Conservation (phyloP, 2,113 vertebrate species). For the Indri indri region DNA sequence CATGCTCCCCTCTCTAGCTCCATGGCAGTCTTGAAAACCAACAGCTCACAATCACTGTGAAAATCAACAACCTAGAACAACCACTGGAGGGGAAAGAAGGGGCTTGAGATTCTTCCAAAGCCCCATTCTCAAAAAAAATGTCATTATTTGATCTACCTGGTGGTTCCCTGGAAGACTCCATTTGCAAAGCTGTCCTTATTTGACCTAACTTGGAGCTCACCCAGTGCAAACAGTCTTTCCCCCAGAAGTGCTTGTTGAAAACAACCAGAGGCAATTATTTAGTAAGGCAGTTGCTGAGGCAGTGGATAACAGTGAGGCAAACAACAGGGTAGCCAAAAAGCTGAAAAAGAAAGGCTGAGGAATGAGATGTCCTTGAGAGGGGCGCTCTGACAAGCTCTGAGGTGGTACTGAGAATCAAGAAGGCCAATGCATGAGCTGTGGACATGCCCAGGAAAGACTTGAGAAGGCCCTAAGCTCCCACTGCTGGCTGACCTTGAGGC, state of each 20-base stretch:
- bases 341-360: neutral
- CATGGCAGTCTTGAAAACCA: neutral
- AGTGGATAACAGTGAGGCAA: neutral
- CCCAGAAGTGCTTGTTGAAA: neutral
- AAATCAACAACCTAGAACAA: neutral
- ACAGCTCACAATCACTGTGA: neutral
- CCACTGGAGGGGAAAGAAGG: neutral
- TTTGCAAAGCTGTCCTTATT: neutral
- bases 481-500: neutral
- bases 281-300: neutral
- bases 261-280: neutral
- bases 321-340: neutral
- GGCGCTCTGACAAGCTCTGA: neutral
- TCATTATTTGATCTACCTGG: neutral
- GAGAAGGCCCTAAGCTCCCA: neutral
- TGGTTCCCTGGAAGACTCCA: neutral
- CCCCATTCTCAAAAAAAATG: neutral
- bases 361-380: neutral
- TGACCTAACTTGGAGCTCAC: neutral
- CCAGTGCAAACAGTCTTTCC: neutral
- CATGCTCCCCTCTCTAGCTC: neutral
- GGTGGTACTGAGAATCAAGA: neutral
- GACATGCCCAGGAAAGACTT: neutral
- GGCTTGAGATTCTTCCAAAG: neutral
- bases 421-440: neutral